Conservation (phyloP, 1,140 invertebrate genomes). For the Phocides pigmalion region DNA sequence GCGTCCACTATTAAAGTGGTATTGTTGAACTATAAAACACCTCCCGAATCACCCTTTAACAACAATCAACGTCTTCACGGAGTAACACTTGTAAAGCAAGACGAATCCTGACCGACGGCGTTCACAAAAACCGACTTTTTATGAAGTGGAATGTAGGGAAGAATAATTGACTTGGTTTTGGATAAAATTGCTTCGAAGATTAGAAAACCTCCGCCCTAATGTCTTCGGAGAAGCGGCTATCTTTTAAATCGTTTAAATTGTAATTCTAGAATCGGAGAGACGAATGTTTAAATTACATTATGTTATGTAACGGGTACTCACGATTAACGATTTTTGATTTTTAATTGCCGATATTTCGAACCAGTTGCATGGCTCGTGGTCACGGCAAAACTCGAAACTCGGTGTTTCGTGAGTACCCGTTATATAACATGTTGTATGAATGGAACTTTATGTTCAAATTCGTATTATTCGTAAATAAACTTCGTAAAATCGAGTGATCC, state of each 20-base stretch:
- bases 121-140: conserved; percentile 53
- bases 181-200: conserved; percentile 28
- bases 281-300: no score
- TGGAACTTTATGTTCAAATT: no score
- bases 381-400: no score
- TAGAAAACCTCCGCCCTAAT: conserved; percentile 29
- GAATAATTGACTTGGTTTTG: conserved; percentile 31
- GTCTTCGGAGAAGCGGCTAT: conserved; percentile 21
- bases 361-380: no score
- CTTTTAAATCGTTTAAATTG: conserved; percentile 17
- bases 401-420: no score
- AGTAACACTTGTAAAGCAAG: conserved; percentile 71
- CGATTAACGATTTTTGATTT: no score
- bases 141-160: conserved; percentile 45
- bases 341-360: no score
- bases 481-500: no score
- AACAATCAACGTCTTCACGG: conserved; percentile 41
- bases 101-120: conserved; percentile 61
- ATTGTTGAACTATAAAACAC: neutral
- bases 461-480: no score
- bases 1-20: no score
- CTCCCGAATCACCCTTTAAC: conserved; percentile 42
- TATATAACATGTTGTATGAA: no score
- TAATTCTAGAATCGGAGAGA: conserved; percentile 13
- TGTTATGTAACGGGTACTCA: no score